Conservation (phyloP, 2,113 vertebrate genomes). For the Montifringilla adamsi region DNA sequence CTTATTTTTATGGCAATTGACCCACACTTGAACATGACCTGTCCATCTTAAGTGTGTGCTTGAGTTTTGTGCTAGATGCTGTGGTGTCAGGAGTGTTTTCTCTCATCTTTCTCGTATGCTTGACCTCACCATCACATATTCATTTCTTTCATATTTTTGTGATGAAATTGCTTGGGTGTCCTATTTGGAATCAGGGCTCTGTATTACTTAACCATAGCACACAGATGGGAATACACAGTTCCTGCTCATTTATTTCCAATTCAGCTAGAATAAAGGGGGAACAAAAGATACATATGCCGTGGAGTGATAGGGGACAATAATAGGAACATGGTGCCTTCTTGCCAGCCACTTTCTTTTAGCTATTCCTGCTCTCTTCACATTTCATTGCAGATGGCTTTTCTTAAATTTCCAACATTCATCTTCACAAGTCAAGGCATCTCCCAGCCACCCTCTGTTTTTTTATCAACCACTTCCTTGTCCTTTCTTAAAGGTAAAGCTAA, state of each 20-base stretch:
- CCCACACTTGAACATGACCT: background rate
- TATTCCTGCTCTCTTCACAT: background rate
- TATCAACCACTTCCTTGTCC: background rate
- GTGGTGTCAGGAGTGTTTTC: background rate
- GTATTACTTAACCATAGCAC: background rate
- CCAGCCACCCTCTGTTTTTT: background rate
- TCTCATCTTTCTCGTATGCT: background rate
- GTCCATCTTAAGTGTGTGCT: background rate
- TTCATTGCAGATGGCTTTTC: background rate
- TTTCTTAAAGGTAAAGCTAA: background rate
- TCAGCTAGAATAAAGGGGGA: background rate
- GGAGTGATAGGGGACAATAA: background rate
- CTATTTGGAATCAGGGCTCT: background rate
- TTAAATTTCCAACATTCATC: background rate
- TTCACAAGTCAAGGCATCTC: background rate
- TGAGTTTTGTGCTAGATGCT: background rate
- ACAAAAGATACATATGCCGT: background rate
- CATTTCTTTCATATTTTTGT: background rate
- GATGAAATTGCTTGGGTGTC: background rate
- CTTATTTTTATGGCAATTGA: background rate
- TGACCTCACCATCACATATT: background rate
- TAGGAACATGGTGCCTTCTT: background rate
- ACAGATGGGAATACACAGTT: background rate
- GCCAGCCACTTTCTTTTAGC: background rate
- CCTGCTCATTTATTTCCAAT: background rate